Percentiles rank a stretch among this genome's conserved stretches.
These are phyloP conservation scores for Phalanger gymnotis DNA, from an alignment of 2,797 vertebrate genomes.

Conservation along the genomic window DNA sequence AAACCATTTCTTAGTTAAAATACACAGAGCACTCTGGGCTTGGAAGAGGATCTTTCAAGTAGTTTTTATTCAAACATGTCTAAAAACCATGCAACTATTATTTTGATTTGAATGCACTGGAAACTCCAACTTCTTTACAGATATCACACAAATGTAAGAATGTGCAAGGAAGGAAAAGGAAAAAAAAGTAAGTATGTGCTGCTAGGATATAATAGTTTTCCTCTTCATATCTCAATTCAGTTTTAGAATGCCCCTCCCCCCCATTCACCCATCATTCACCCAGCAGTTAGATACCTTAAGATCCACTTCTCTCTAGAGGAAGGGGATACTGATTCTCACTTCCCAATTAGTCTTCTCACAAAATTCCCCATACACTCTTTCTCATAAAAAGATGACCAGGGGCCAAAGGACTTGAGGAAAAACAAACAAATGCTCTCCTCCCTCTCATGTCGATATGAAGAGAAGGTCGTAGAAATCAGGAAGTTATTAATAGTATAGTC, in stretches of 20 bases:
- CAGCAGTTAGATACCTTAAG: background rate
- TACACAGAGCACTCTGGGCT: background rate
- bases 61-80: background rate
- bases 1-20: background rate
- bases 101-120: background rate
- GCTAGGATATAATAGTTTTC: background rate
- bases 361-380: background rate
- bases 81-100: background rate
- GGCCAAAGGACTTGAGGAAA: background rate
- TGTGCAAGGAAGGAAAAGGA: background rate
- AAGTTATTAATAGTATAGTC: background rate
- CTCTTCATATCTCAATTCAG: background rate
- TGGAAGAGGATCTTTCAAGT: background rate
- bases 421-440: background rate
- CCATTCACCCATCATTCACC: background rate
- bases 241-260: background rate
- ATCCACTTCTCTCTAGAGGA: background rate
- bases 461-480: background rate
- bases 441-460: background rate
- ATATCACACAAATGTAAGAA: background rate
- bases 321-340: background rate
- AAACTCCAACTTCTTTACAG: background rate
- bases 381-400: background rate
- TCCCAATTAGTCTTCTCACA: background rate
- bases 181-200: background rate